These are phyloP conservation scores for Heliconius charithonia DNA, from an alignment of 2,888 invertebrate genomes.

Conservation along the genomic window DNA sequence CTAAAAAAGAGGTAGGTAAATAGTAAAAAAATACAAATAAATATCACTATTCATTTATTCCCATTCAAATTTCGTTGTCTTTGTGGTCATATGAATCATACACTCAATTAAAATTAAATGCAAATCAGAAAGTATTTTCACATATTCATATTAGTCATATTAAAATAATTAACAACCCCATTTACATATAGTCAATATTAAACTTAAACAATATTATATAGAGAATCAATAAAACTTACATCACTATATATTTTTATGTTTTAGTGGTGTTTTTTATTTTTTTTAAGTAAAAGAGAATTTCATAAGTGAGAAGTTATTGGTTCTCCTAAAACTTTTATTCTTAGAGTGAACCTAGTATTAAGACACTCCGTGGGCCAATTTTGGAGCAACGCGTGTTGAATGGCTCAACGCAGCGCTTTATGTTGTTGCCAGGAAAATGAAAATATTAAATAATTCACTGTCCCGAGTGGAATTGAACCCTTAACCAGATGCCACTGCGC, in stretches of 20 bases:
- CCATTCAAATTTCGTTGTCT: constrained; percentile 18
- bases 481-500: too few species aligned
- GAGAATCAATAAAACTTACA: not conserved
- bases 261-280: not conserved
- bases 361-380: too few species aligned
- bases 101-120: constrained; percentile 29
- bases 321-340: not conserved
- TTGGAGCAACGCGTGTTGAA: too few species aligned
- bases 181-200: constrained; percentile 2
- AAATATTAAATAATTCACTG: too few species aligned
- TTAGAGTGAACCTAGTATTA: too few species aligned
- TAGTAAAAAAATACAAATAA: not conserved
- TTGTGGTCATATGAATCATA: constrained; percentile 4
- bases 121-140: constrained; percentile 23
- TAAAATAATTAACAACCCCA: constrained; percentile 9
- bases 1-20: not conserved
- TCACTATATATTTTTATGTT: not conserved
- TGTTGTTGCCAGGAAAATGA: too few species aligned
- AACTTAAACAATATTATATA: not conserved
- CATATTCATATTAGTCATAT: not conserved
- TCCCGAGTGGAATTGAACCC: too few species aligned
- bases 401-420: too few species aligned
- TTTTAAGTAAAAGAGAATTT: not conserved
- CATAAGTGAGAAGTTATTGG: not conserved
- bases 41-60: constrained; percentile 21